Evolutionary conservation across 2,113 vertebrate species (phyloP), one percentile per base, ranked within the genome.

Genomic region (Oreochromis spilurus): DNA sequence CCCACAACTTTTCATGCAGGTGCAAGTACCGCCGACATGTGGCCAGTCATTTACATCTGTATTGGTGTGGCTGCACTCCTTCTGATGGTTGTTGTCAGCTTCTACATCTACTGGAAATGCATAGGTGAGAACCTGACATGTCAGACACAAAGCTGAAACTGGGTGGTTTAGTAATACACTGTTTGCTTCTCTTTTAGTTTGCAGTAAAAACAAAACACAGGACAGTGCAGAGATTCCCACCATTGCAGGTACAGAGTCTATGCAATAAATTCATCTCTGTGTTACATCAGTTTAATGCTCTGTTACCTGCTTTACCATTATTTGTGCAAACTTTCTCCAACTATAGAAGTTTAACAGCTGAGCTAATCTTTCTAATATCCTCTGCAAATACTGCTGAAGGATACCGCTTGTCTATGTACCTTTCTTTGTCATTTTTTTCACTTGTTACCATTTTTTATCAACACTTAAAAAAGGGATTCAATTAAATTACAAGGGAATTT

Each of bases 1-100:
- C 57, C 87, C 87, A 91, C 83, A 85, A 31, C 29, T 54, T 52
- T 2, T 50, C 45, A 3, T 83, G 82, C 78, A 85, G 88, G 6
- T 81, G 3, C 16, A 19, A 53, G n/a, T 7, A 31, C 2, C 4
- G 1, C 34, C 9, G 4, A 54, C 0, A 10, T 7, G 2, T 13
- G 2, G 65, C 58, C 29, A 1, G 81, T 91, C 83, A 70, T 94
- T 31, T 93, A 50, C 83, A 79, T 91, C 34, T 75, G 38, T 19
- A 57, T 24, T 12, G 92, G 77, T 5, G 55, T 58, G 34, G 90
- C 80, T 31, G 8, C 54, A 31, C 9, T 92, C 21, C n/a, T 92
- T 55, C 13, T 95, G 36, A 48, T 95, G 62, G 14, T 45, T 57
- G 1, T 53, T 6, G 38, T 60, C 5, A 4, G 50, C 72, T 88